phyloP scores from a whole-genome alignment of 2,888 invertebrate species.

The Ochlodes sylvanus region DNA sequence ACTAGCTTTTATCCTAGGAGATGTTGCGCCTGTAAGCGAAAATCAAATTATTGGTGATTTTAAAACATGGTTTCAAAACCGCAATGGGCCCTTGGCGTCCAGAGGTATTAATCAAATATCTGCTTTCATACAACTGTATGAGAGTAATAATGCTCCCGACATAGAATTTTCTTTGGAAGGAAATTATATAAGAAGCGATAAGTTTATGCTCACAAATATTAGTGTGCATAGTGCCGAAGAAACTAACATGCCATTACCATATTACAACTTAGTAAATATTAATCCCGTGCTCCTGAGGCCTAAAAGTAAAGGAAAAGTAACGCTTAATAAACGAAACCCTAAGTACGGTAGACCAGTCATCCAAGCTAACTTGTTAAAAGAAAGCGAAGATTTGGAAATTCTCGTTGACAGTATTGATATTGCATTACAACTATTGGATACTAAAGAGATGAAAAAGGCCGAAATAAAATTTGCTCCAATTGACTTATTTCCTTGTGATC shows the following conservation, averaged over 20 bases:
- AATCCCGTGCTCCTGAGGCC: slow-evolving; percentile 73
- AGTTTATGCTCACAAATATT: slow-evolving; percentile 76
- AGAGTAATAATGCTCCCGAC: slow-evolving; percentile 74
- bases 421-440: slow-evolving; percentile 74
- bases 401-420: slow-evolving; percentile 78
- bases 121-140: slow-evolving; percentile 75
- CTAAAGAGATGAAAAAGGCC: slow-evolving; percentile 74
- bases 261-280: slow-evolving; percentile 76
- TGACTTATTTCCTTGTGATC: slow-evolving; percentile 77
- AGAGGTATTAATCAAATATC: slow-evolving; percentile 78
- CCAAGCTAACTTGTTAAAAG: slow-evolving; percentile 77
- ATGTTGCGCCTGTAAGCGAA: slow-evolving; percentile 65
- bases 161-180: slow-evolving; percentile 75
- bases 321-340: slow-evolving; percentile 74
- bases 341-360: slow-evolving; percentile 77
- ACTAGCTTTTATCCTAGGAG: slow-evolving; percentile 68
- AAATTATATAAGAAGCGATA: slow-evolving; percentile 77
- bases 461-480: slow-evolving; percentile 76
- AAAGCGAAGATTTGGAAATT: slow-evolving; percentile 74
- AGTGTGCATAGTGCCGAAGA: slow-evolving; percentile 74
- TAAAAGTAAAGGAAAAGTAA: slow-evolving; percentile 76
- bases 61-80: slow-evolving; percentile 76
- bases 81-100: slow-evolving; percentile 72
- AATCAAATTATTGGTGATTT: slow-evolving; percentile 70
- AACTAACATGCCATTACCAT: slow-evolving; percentile 69